These are phyloP conservation scores for Andrena camellia DNA, from an alignment of 2,888 invertebrate species.

Conservation along the genomic window DNA sequence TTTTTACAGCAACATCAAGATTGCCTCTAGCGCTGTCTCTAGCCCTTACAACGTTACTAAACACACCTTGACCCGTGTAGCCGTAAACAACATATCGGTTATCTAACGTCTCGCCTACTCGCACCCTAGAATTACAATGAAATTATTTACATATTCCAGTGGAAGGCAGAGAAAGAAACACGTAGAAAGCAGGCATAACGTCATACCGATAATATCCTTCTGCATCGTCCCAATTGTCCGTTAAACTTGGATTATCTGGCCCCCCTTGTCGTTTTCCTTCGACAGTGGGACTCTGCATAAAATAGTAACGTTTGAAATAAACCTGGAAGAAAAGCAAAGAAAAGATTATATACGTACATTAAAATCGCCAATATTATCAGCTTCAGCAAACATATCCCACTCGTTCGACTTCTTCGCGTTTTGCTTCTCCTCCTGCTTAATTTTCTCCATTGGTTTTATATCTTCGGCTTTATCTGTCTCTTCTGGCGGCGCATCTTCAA, in stretches of 20 bases:
- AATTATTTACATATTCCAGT: background rate
- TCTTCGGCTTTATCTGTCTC: slow-evolving; percentile 73
- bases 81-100: slow-evolving; percentile 97
- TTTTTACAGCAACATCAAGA: slow-evolving; percentile 98
- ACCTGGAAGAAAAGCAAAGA: slow-evolving; percentile 3
- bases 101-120: slow-evolving; percentile 97
- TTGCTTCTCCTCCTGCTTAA: slow-evolving; percentile 79
- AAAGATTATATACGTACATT: slow-evolving; percentile 87
- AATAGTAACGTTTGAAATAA: slow-evolving; percentile 62
- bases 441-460: slow-evolving; percentile 75
- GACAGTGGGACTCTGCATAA: slow-evolving; percentile 89
- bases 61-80: slow-evolving; percentile 99
- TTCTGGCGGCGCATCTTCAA: slow-evolving; percentile 76
- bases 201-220: slow-evolving; percentile 97
- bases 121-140: slow-evolving; percentile 87
- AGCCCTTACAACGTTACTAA: slow-evolving; percentile 98
- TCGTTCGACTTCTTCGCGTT: slow-evolving; percentile 87
- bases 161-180: background rate
- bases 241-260: slow-evolving; percentile 95
- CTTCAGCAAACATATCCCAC: slow-evolving; percentile 97
- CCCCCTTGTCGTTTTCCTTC: slow-evolving; percentile 87
- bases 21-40: slow-evolving; percentile 95
- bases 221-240: slow-evolving; percentile 99
- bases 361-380: slow-evolving; percentile 92
- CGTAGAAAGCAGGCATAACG: background rate